Conservation (phyloP, 1,140 invertebrate species). For the Heliconius eleuchia region DNA sequence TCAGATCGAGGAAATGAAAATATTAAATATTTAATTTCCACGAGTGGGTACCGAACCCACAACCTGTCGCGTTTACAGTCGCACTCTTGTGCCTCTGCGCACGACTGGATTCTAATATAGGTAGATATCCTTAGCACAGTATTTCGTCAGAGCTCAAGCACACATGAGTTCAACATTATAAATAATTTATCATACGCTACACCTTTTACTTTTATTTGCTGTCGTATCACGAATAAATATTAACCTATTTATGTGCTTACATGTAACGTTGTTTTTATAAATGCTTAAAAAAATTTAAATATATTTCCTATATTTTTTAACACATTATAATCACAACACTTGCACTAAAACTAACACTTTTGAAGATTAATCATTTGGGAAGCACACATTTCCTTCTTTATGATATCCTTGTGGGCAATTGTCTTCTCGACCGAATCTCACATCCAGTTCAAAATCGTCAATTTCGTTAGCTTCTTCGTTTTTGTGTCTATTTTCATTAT, state of each 20-base stretch:
- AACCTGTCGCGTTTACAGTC: too few relatives aligned
- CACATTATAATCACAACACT: not conserved
- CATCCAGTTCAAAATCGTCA: slow-evolving; percentile 44
- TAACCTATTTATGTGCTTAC: not conserved
- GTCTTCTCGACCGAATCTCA: slow-evolving; percentile 39
- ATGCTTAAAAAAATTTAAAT: not conserved
- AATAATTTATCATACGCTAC: not conserved
- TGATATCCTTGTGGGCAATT: slow-evolving; percentile 30
- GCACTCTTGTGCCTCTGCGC: too few relatives aligned
- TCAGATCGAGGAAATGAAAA: too few relatives aligned
- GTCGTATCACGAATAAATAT: slow-evolving; percentile 11
- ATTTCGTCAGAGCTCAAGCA: not conserved
- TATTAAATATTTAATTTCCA: too few relatives aligned
- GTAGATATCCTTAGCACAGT: not conserved
- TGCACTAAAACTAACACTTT: not conserved
- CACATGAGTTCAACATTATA: not conserved
- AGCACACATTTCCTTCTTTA: slow-evolving; percentile 41
- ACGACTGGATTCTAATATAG: not conserved
- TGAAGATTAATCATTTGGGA: slow-evolving; percentile 47
- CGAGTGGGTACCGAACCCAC: too few relatives aligned
- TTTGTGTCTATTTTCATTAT: slow-evolving; percentile 31
- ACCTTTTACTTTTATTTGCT: slow-evolving; percentile 13
- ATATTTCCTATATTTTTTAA: not conserved
- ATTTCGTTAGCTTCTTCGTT: slow-evolving; percentile 37
- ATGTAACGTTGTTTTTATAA: not conserved